A percentile compares a stretch with the other conserved stretches of the same genome.
These are phyloP conservation scores for Parapsyche elsis DNA, from an alignment of 1,140 invertebrate species.

Conservation along the genomic window DNA sequence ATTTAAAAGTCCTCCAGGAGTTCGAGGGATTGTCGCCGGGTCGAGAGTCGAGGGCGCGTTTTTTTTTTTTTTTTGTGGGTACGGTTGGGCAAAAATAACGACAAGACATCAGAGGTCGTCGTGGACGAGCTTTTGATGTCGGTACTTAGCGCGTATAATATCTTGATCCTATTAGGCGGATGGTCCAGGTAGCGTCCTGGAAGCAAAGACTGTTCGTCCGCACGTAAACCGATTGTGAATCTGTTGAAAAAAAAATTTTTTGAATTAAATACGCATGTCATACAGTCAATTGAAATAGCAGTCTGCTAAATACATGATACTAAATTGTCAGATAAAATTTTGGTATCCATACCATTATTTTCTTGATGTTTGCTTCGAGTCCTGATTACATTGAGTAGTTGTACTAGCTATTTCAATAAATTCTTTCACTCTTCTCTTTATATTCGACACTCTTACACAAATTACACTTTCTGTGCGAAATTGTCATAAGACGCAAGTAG, in stretches of 20 bases:
- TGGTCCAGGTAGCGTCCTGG: slow-evolving; percentile 3
- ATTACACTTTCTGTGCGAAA: too few species aligned
- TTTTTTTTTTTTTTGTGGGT: slow-evolving; percentile 1
- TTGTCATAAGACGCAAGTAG: too few species aligned
- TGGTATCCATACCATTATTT: too few species aligned
- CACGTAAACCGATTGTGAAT: slow-evolving; percentile 42
- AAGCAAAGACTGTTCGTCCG: slow-evolving; percentile 23
- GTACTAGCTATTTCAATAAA: too few species aligned
- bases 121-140: slow-evolving; percentile 52
- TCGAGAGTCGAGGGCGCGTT: slow-evolving; percentile 28
- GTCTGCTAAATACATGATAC: too few species aligned
- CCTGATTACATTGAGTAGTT: too few species aligned
- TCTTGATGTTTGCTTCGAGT: not conserved
- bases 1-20: slow-evolving; percentile 55
- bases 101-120: slow-evolving; percentile 47
- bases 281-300: not conserved
- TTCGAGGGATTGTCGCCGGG: slow-evolving; percentile 36
- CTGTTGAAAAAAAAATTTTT: not conserved
- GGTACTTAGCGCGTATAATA: slow-evolving; percentile 52
- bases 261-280: not conserved
- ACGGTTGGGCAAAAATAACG: slow-evolving; percentile 50
- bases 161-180: slow-evolving; percentile 55
- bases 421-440: too few species aligned
- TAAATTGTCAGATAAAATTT: too few species aligned
- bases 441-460: too few species aligned